These are phyloP conservation scores for Chloromyia formosa DNA, from an alignment of 2,888 invertebrate species.

Conservation along the genomic window DNA sequence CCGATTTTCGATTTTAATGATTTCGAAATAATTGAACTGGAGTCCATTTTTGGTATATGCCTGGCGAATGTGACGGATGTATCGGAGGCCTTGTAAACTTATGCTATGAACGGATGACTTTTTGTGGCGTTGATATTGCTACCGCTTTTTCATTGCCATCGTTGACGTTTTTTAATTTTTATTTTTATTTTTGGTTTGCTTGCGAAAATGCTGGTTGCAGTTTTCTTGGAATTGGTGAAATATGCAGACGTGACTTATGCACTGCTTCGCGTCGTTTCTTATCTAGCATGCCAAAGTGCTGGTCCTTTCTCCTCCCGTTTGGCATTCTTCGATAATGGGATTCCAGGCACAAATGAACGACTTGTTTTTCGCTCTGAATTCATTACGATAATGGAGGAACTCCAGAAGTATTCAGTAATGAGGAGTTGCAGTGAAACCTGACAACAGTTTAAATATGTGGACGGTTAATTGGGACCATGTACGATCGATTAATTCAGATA, in stretches of 20 bases:
- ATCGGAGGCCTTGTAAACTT: conserved; percentile 14
- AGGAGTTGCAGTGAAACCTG: too few relatives aligned
- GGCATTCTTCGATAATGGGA: background rate
- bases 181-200: background rate
- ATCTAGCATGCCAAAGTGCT: background rate
- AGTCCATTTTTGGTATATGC: conserved; percentile 53
- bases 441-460: too few relatives aligned
- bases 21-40: conserved; percentile 54
- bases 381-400: background rate
- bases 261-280: background rate
- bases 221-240: conserved; percentile 30
- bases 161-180: background rate
- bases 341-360: background rate
- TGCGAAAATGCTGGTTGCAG: conserved; percentile 7
- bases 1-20: conserved; percentile 53
- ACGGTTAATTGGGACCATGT: too few relatives aligned
- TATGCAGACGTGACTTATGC: conserved; percentile 26
- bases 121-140: background rate
- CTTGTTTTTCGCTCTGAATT: background rate
- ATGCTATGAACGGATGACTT: conserved; percentile 4
- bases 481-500: too few relatives aligned
- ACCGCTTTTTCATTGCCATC: too few relatives aligned
- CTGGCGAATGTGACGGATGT: conserved; percentile 5
- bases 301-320: background rate
- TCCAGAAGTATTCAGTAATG: background rate